Conservation (phyloP, 2,888 invertebrate species). For the Falcaria lacertinaria region DNA sequence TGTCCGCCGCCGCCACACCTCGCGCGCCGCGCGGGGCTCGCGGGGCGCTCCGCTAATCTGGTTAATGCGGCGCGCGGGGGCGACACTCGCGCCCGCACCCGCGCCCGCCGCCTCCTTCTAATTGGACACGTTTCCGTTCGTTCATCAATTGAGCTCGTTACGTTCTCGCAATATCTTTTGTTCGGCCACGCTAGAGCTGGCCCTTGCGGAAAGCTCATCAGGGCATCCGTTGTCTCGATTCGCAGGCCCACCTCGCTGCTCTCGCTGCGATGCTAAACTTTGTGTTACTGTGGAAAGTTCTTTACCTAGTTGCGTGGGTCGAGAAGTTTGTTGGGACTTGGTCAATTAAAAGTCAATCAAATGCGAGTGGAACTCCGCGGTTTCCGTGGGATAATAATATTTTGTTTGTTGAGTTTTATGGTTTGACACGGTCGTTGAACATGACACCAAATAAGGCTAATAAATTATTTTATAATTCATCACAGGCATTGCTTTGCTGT, state of each 20-base stretch:
- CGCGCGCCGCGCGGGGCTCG: constrained; percentile 45
- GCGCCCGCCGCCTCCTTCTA: constrained; percentile 71
- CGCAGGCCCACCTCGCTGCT: constrained; percentile 3
- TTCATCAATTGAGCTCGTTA: constrained; percentile 79
- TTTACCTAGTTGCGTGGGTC: constrained; percentile 15
- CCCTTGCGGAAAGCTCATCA: constrained; percentile 24
- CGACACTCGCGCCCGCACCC: constrained; percentile 52
- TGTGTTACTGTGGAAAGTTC: constrained; percentile 18
- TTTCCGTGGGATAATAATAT: not conserved
- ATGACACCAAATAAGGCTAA: no score
- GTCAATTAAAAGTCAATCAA: constrained; percentile 4
- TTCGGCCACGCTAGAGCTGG: constrained; percentile 38
- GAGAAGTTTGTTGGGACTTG: constrained; percentile 5
- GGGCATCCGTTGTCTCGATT: constrained; percentile 17
- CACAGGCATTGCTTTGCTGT: no score
- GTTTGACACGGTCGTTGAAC: not conserved
- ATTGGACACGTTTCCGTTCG: constrained; percentile 78
- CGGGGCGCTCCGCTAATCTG: constrained; percentile 61
- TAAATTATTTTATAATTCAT: no score
- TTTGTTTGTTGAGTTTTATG: not conserved
- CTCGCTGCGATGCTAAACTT: constrained; percentile 16
- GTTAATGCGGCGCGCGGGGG: constrained; percentile 69
- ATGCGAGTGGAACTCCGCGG: not conserved
- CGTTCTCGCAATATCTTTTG: constrained; percentile 66
- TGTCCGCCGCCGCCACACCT: constrained; percentile 66